These are phyloP conservation scores for Amorpha juglandis DNA, from an alignment of 2,888 invertebrate genomes.

Conservation along the genomic window DNA sequence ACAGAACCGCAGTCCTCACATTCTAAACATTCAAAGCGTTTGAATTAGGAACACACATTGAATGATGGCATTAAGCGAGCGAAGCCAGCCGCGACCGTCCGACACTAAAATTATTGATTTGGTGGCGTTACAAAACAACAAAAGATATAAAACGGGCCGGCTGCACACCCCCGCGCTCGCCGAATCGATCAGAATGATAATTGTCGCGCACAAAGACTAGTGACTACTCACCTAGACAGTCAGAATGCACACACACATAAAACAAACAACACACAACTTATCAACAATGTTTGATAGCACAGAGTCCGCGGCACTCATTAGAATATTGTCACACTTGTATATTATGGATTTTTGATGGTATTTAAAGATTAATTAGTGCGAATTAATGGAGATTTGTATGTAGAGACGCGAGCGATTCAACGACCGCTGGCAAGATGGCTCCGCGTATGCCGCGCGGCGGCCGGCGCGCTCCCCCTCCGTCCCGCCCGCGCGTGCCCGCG, in stretches of 20 bases:
- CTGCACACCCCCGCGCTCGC: constrained; percentile 77
- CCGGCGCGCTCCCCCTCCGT: constrained; percentile 35
- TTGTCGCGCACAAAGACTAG: constrained; percentile 82
- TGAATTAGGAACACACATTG: constrained; percentile 19
- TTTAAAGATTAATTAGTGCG: constrained; percentile 78
- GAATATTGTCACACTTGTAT: constrained; percentile 53
- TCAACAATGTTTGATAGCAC: constrained; percentile 59
- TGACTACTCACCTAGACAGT: constrained; percentile 79
- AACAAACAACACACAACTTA: constrained; percentile 68
- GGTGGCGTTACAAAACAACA: constrained; percentile 80
- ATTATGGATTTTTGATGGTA: constrained; percentile 58
- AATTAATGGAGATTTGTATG: constrained; percentile 75
- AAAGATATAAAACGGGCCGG: constrained; percentile 81
- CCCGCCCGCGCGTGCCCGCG: constrained; percentile 25
- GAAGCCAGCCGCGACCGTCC: constrained; percentile 36
- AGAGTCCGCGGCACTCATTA: constrained; percentile 49
- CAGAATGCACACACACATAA: constrained; percentile 77
- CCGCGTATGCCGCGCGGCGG: constrained; percentile 74
- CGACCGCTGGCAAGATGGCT: constrained; percentile 83
- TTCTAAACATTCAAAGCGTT: constrained; percentile 33
- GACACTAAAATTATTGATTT: constrained; percentile 83
- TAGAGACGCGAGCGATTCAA: constrained; percentile 79
- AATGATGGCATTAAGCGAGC: constrained; percentile 26
- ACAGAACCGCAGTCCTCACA: constrained; percentile 26
- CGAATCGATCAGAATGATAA: constrained; percentile 83